A percentile compares a stretch with the other conserved stretches of the same genome.
These are phyloP conservation scores for Cephus sareptanus DNA, from an alignment of 2,888 invertebrate genomes.

Conservation along the genomic window DNA sequence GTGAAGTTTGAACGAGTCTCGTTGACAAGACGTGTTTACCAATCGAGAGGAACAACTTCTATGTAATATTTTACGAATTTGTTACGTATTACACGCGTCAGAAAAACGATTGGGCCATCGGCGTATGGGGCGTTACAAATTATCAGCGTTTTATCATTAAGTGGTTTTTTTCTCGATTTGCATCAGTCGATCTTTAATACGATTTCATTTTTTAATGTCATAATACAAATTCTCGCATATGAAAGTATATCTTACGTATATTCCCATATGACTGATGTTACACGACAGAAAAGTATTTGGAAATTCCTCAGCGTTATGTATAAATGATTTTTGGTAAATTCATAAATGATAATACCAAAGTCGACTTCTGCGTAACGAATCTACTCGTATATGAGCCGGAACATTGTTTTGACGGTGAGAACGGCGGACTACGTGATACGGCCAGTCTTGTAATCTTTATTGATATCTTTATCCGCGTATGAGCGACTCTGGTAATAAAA, in stretches of 20 bases:
- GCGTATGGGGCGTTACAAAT: too few species aligned
- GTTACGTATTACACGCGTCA: too few species aligned
- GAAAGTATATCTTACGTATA: not conserved
- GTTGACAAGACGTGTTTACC: too few species aligned
- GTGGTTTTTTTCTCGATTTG: not conserved
- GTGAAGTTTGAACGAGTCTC: not conserved
- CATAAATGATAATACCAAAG: not conserved
- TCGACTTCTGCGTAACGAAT: not conserved
- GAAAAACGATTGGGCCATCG: too few species aligned
- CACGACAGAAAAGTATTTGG: not conserved
- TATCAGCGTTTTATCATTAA: too few species aligned
- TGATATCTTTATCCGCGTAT: not conserved
- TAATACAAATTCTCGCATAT: not conserved
- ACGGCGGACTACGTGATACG: not conserved
- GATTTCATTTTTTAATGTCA: not conserved
- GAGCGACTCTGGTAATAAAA: not conserved
- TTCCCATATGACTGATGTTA: not conserved
- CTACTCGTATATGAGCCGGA: not conserved
- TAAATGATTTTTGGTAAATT: not conserved
- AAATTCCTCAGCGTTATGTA: not conserved
- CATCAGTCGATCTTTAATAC: not conserved
- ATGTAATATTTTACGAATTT: too few species aligned
- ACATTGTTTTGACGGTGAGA: not conserved
- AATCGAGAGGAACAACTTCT: too few species aligned
- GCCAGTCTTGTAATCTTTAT: not conserved